Conservation (phyloP, 1,140 invertebrate genomes). For the Penaeus japonicus region DNA sequence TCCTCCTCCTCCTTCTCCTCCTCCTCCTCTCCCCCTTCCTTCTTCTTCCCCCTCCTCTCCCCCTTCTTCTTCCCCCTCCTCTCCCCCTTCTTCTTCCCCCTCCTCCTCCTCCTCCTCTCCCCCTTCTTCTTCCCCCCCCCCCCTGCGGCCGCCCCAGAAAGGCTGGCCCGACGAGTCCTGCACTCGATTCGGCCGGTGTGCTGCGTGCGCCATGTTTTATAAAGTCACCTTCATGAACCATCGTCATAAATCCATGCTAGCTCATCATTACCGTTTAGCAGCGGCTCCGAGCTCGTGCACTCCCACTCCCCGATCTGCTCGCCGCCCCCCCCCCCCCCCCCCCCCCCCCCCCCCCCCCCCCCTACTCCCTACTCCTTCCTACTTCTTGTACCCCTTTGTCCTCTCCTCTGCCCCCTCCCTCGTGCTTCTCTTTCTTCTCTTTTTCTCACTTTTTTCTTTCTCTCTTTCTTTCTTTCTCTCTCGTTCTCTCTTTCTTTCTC, state of each 20-base stretch:
- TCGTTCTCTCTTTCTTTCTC: too few relatives aligned
- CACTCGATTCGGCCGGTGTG: constrained; percentile 29
- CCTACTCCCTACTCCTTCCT: background rate
- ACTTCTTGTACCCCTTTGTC: background rate
- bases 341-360: background rate
- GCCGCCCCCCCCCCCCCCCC: background rate
- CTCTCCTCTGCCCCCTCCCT: background rate
- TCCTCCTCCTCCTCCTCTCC: background rate
- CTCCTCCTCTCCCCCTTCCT: too few relatives aligned
- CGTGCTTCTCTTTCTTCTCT: background rate
- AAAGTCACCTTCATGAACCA: constrained; percentile 37
- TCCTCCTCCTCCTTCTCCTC: background rate
- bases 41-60: background rate
- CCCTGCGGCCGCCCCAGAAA: background rate
- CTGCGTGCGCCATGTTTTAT: constrained; percentile 48
- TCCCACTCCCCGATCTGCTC: background rate
- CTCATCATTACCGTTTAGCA: constrained; percentile 31
- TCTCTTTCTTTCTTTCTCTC: too few relatives aligned
- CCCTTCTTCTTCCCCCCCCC: background rate
- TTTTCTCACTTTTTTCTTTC: background rate
- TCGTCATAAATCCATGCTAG: constrained; percentile 35
- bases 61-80: background rate
- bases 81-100: background rate
- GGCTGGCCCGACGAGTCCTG: background rate
- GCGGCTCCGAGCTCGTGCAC: background rate